Conservation (phyloP, 2,113 vertebrate species). For the Calypte anna region DNA sequence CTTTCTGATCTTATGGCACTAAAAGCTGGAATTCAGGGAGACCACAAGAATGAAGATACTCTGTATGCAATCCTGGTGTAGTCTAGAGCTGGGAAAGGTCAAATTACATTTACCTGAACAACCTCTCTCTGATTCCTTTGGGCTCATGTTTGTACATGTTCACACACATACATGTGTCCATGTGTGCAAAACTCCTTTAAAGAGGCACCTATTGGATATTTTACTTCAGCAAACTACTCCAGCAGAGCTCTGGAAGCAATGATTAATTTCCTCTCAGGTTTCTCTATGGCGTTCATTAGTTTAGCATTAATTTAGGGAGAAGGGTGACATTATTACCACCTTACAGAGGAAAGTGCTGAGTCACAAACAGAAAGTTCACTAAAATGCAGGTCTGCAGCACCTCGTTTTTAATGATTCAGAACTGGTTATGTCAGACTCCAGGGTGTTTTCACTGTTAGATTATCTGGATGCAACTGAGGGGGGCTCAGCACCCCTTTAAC, state of each 20-base stretch:
- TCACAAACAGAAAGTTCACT: neutral
- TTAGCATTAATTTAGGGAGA: constrained; percentile 13
- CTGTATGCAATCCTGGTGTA: neutral
- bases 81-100: neutral
- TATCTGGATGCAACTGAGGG: neutral
- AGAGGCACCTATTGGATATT: neutral
- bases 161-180: neutral
- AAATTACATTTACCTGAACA: neutral
- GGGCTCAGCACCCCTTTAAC: neutral
- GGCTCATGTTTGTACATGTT: neutral
- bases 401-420: neutral
- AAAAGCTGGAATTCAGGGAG: neutral
- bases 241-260: neutral
- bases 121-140: neutral
- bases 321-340: neutral
- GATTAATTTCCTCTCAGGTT: constrained; percentile 35
- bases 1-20: neutral
- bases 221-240: neutral
- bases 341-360: constrained; percentile 4
- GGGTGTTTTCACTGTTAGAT: neutral
- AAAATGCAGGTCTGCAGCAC: neutral
- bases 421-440: neutral
- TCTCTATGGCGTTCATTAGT: neutral
- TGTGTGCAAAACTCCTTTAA: neutral
- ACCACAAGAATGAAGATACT: neutral